phyloP scores from a whole-genome alignment of 1,140 invertebrate species.

The Solenopsis fugax region DNA sequence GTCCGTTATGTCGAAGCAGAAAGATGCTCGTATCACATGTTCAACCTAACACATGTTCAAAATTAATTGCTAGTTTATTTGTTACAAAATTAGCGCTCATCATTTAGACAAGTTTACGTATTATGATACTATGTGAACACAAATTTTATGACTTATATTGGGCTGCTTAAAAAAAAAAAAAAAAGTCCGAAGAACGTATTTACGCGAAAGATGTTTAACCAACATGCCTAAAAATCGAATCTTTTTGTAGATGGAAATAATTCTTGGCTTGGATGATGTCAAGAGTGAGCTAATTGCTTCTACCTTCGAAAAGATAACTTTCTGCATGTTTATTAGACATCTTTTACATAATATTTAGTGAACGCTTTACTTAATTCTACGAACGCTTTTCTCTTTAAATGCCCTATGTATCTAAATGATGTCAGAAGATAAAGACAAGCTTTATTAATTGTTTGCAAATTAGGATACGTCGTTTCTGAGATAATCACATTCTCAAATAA shows the following conservation, averaged over 20 bases:
- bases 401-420: background rate
- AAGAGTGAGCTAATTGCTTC: background rate
- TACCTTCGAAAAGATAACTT: conserved; percentile 7
- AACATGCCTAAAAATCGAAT: background rate
- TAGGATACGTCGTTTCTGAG: conserved; percentile 2
- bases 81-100: conserved; percentile 16
- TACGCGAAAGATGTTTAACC: conserved; percentile 27
- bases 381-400: conserved; percentile 33
- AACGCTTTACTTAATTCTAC: background rate
- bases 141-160: conserved; percentile 14
- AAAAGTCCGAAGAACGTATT: conserved; percentile 5
- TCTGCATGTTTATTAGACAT: background rate
- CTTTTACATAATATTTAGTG: conserved; percentile 13
- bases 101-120: conserved; percentile 18
- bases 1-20: background rate
- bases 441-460: conserved; percentile 45
- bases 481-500: conserved; percentile 26
- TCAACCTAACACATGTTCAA: background rate
- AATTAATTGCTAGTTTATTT: conserved; percentile 30
- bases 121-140: conserved; percentile 35
- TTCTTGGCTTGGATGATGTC: background rate
- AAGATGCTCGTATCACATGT: background rate
- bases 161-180: background rate
- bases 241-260: background rate
- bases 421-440: conserved; percentile 18